These are phyloP conservation scores for Gallinago solitaria DNA, from an alignment of 2,797 vertebrate species.

Conservation along the genomic window DNA sequence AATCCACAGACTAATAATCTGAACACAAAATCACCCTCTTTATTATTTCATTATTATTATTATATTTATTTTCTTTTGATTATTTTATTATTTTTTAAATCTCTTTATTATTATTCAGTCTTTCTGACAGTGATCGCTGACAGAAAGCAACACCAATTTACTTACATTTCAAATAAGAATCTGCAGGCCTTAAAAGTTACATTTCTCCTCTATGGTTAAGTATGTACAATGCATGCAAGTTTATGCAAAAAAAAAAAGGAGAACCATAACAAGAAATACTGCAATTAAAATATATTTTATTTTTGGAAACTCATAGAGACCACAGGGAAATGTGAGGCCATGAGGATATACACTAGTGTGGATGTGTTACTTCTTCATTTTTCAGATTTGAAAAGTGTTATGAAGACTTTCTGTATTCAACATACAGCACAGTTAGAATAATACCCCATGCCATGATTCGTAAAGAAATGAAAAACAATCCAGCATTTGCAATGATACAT, in stretches of 20 bases:
- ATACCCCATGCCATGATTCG: not conserved
- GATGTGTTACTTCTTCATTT: not conserved
- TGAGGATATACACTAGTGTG: not conserved
- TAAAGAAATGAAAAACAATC: not conserved
- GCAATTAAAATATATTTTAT: not conserved
- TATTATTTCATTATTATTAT: not conserved
- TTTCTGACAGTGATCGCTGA: not conserved
- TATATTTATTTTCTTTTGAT: too few relatives aligned
- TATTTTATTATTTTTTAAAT: too few relatives aligned
- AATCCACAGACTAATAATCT: not conserved
- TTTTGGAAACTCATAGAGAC: not conserved
- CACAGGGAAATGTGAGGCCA: not conserved
- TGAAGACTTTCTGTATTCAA: not conserved
- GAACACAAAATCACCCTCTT: not conserved
- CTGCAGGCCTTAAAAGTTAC: not conserved
- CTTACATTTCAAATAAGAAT: not conserved
- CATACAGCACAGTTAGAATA: not conserved
- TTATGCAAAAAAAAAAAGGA: not conserved
- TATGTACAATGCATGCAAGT: not conserved
- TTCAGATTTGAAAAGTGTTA: not conserved
- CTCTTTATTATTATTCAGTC: not conserved
- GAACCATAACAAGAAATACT: not conserved
- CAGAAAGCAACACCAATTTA: not conserved
- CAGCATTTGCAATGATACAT: not conserved
- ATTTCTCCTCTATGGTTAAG: not conserved